These are phyloP conservation scores for Thalassarche chlororhynchos DNA, from an alignment of 2,113 vertebrate species.

Conservation along the genomic window DNA sequence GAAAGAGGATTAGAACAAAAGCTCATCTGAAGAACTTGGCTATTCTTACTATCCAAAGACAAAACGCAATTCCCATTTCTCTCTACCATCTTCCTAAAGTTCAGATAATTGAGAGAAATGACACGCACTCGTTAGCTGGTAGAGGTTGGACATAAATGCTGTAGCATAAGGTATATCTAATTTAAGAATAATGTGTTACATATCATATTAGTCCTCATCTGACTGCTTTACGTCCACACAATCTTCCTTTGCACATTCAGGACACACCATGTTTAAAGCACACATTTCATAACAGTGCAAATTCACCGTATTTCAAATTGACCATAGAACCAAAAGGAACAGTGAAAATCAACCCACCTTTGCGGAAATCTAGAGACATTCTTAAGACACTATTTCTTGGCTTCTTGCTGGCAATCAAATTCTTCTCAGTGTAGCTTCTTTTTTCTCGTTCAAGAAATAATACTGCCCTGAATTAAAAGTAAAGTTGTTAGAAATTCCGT, in stretches of 20 bases:
- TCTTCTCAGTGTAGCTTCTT: slow-evolving; percentile 77
- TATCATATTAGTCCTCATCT: background rate
- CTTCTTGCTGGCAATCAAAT: slow-evolving; percentile 74
- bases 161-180: background rate
- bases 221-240: background rate
- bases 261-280: background rate
- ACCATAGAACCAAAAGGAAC: background rate
- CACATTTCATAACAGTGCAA: background rate
- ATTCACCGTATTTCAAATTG: background rate
- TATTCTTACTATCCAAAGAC: background rate
- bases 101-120: background rate
- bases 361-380: slow-evolving; percentile 90
- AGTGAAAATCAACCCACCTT: slow-evolving; percentile 77
- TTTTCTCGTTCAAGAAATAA: slow-evolving; percentile 90
- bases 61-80: background rate
- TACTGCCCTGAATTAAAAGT: slow-evolving; percentile 76
- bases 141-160: background rate
- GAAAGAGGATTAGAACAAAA: background rate
- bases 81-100: background rate
- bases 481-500: background rate
- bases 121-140: background rate
- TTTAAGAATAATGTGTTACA: background rate
- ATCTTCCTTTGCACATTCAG: background rate
- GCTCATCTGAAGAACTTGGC: background rate
- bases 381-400: slow-evolving; percentile 82